Conservation (phyloP, 1,140 invertebrate genomes). For the Philotrypesis tridentata region DNA sequence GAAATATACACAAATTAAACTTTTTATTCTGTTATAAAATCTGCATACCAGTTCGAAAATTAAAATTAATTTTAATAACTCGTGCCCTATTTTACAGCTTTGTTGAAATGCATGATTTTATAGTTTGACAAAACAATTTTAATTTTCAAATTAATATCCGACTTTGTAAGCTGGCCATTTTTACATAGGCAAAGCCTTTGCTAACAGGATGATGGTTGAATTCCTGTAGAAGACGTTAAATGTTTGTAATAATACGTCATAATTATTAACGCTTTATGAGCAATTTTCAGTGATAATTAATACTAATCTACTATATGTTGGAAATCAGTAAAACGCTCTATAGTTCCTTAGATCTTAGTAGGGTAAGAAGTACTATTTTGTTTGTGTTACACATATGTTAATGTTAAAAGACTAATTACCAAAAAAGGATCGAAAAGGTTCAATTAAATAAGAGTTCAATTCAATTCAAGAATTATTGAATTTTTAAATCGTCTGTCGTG, state of each 20-base stretch:
- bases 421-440: background rate
- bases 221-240: background rate
- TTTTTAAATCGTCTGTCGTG: background rate
- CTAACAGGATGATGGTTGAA: background rate
- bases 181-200: conserved; percentile 35
- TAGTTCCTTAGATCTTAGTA: background rate
- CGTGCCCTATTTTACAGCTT: too few relatives aligned
- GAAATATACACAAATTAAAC: background rate
- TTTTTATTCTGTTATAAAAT: conserved; percentile 12
- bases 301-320: background rate
- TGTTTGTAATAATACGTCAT: background rate
- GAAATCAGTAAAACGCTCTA: background rate
- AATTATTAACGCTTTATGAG: background rate
- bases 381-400: background rate
- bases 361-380: background rate
- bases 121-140: background rate
- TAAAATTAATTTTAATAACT: conserved; percentile 15
- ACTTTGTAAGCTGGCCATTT: conserved; percentile 10
- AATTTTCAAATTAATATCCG: background rate
- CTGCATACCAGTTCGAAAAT: background rate
- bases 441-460: background rate
- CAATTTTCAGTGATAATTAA: too few relatives aligned
- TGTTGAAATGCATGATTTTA: too few relatives aligned
- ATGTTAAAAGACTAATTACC: background rate
- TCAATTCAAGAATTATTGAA: background rate